Percentiles rank a stretch among this genome's conserved stretches.
Conservation (phyloP, 2,113 vertebrate genomes). For the Rattus rattus region DNA sequence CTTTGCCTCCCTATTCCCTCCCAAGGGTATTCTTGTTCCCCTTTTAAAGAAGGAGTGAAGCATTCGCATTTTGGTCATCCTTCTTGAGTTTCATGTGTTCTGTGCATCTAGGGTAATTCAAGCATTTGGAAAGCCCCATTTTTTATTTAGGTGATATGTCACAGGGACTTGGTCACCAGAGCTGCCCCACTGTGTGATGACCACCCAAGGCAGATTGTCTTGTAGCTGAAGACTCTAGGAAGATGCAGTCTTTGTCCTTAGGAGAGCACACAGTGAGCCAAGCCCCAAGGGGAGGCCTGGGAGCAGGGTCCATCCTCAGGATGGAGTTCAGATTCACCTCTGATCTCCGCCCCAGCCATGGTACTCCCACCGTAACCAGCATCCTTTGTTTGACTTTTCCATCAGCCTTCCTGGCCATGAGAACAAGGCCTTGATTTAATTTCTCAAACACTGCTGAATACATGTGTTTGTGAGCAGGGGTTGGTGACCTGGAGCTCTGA, state of each 20-base stretch:
- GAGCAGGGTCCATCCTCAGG: neutral
- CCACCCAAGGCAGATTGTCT: neutral
- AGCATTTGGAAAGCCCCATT: neutral
- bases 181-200: neutral
- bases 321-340: neutral
- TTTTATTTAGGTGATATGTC: neutral
- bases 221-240: neutral
- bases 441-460: neutral
- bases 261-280: neutral
- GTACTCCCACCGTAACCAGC: neutral
- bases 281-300: neutral
- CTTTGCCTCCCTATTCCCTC: too few species aligned
- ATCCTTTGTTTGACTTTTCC: neutral
- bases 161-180: neutral
- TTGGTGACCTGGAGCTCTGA: neutral
- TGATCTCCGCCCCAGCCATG: neutral
- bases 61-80: too few species aligned
- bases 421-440: neutral
- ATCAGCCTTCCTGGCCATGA: neutral
- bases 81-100: too few species aligned
- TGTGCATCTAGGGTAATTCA: too few species aligned
- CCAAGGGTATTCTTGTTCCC: too few species aligned
- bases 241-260: neutral
- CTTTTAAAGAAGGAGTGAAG: too few species aligned
- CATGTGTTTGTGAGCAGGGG: neutral